Evolutionary conservation across 2,888 invertebrate genomes (phyloP), one percentile per base, ranked within the genome.

Genomic region (Hypomecis atomaria): DNA sequence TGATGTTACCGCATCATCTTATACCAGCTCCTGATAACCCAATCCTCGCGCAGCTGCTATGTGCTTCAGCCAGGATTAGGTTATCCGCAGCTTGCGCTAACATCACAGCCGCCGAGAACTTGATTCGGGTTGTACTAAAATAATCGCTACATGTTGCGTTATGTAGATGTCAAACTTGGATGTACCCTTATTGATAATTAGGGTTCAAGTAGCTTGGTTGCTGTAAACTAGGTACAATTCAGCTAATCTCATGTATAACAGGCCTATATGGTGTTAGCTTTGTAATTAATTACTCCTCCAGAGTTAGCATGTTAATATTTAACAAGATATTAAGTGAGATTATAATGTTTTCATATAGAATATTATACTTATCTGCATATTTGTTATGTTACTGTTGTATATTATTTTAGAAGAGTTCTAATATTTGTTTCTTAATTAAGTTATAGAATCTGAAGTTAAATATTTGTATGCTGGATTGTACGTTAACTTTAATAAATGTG

Each of bases 321-420:
- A 86, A 85, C 82, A 81, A 86, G 82, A 86, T 85, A 86, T 84
- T 85, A 90, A 91, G 92, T 92, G 92, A 92, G 92, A 91, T 90
- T 91, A 68, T 58, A 88, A 89, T 88, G 85, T 89, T 88, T 88
- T 87, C 83, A 83, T 87, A 82, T 60, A 69, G 65, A 61, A 61
- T 67, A 69, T 64, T 64, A 44, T 68, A 70, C 59, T 78, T 87
- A 84, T 85, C 83, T 83, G 81, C 83, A 82, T 89, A 90, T 85
- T 89, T 89, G 90, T 91, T 92, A 89, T 81, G 63, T 71, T 78
- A 85, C 90, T 89, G 90, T 91, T 90, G 85, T 89, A 88, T 56
- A 88, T 88, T 53, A 88, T 89, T 88, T 88, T 90, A 90, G 91
- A 90, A 92, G 87, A 92, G 91, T 91, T 92, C 82, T 85, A 87